phyloP scores from a whole-genome alignment of 2,113 vertebrate species.

The Gracilinanus agilis region DNA sequence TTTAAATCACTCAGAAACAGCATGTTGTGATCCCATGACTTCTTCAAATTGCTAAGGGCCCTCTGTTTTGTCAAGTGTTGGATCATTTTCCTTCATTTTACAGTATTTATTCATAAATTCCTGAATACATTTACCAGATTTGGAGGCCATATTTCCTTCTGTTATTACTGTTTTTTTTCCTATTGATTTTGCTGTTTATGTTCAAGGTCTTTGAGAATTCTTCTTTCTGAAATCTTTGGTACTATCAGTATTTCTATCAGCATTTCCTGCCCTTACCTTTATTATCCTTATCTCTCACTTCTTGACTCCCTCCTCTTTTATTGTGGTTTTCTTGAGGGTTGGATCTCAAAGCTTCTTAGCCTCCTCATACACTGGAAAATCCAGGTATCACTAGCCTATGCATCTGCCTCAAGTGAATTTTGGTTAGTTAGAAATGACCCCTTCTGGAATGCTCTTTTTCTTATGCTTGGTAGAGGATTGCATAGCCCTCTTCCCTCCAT shows the following conservation, averaged over 20 bases:
- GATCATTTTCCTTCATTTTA: too few relatives aligned
- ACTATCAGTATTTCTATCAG: not conserved
- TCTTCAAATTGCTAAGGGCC: too few relatives aligned
- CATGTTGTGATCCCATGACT: too few relatives aligned
- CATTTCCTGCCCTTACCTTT: too few relatives aligned
- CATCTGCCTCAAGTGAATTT: not conserved
- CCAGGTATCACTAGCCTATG: not conserved
- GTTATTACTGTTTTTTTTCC: not conserved
- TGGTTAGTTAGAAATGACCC: not conserved
- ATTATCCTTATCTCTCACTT: not conserved
- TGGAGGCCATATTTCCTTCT: too few relatives aligned
- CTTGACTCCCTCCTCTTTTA: not conserved
- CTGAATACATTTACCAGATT: too few relatives aligned
- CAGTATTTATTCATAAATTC: too few relatives aligned
- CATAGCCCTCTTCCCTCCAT: not conserved
- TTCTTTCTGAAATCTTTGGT: not conserved
- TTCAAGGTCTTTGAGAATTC: too few relatives aligned
- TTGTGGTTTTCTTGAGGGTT: not conserved
- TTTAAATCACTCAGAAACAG: too few relatives aligned
- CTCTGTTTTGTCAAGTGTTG: too few relatives aligned
- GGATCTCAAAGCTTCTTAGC: not conserved
- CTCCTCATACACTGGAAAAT: not conserved
- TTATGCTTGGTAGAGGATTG: not conserved
- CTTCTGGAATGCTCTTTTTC: not conserved
- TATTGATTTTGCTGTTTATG: not conserved